Base-by-base conservation (phyloP, 1,140 invertebrate genomes). In the Conopomorpha cramerella region DNA sequence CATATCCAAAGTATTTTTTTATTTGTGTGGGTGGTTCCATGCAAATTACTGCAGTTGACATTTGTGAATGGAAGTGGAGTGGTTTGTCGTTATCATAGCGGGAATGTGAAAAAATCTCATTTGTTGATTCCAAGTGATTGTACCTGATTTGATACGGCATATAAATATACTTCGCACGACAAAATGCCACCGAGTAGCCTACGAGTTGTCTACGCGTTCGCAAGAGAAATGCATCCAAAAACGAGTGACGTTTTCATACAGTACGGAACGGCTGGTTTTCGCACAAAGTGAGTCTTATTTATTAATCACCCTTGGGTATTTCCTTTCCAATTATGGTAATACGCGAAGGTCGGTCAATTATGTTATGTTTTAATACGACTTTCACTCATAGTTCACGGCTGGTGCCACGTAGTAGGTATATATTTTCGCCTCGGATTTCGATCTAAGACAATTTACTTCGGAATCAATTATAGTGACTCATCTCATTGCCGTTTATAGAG, bases 171-270 rank as follows among this genome's bases (percentile, higher is more conserved):
- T 57, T 61, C 55, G 44, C 51, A 43, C 39, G 52, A 47, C 54
- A 76, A 41, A 57, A 76, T 76, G 71, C 68, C 71, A 46, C 67
- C 71, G 50, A 76, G 67, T 70, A 72, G 71, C 54, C 65, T 74
- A 62, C 70, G 81, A 70, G 82, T 82, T 26, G 81, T 85, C 41
- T 87, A 86, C 78, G 85, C 85, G 56, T 87, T 87, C 72, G 85
- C 84, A 31, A 79, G 84, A 73, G 84, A 86, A 81, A 86, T 86
- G 84, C 84, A 86, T 61, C 84, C 85, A n/a, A 86, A 84, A 66
- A 81, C 74, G 10, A 80, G 73, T 19, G 84, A 81, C 51, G 63
- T 79, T 45, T 76, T 81, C 49, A 81, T 87, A 44, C 79, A 85
- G 59, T 87, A 87, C 65, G 85, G 85, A 48, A 87, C 85, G 39